Base-by-base conservation (phyloP, 2,113 vertebrate genomes). In the Sporophila hypoxantha region DNA sequence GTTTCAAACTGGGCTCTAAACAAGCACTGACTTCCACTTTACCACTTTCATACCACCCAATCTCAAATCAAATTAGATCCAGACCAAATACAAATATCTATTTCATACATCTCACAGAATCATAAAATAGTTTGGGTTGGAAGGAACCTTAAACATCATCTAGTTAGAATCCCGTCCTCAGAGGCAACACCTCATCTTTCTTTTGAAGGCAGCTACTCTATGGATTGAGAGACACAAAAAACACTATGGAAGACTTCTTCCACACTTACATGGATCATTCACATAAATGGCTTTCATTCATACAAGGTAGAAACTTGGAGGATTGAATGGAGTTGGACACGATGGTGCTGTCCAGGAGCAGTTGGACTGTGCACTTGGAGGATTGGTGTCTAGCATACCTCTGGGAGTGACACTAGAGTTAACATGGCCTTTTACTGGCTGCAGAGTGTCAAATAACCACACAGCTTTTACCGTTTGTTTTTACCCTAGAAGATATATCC, bases 121-220 rank as follows among this genome's bases (percentile, higher is more conserved):
- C 11, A 49, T 56, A 36, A 62, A 70, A 77, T 22, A 30, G 6
- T 55, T 77, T 34, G 29, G 8, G 9, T 62, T 55, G 13, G 7
- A 55, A 79, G 16, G 14, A 23, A n/a, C 20, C n/a, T 73, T 44
- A 44, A 20, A n/a, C 15, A 25, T 29, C 32, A 44, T 17, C 19
- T 44, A 44, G 27, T 44, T 44, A n/a, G 9, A 44, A 25, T 8
- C 23, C 16, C 0, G 0, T 18, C 13, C 19, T 18, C 60, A n/a
- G n/a, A 59, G 59, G 7, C 27, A 44, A 44, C 8, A 20, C 3
- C 7, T 52, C 17, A 10, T 13, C 27, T 36, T 19, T 30, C 7
- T 36, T 74, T 42, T 44, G 39, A 67, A 75, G 66, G 8, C 17
- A 87, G 29, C 2, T 66, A 56, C 14, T 15, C 30, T 36, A 9